Evolutionary conservation across 2,113 vertebrate genomes (phyloP).

Genomic region (Dasyprocta punctata): DNA sequence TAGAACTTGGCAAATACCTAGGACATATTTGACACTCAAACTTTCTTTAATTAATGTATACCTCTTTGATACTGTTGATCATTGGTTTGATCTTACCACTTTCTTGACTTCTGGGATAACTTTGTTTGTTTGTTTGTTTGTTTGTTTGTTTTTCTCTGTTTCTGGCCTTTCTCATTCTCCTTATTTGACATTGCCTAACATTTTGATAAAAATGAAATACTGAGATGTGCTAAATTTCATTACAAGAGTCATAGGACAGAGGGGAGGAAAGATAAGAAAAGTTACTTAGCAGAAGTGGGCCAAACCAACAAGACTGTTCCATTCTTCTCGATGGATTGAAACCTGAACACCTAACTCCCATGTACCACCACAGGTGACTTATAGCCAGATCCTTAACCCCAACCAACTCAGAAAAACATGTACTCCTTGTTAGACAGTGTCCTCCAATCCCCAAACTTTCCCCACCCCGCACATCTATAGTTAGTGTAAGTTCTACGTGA

Average conservation of each 20-base stretch:
- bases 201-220: neutral
- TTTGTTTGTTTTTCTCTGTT: neutral
- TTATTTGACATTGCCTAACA: neutral
- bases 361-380: neutral
- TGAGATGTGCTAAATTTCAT: neutral
- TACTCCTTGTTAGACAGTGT: neutral
- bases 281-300: neutral
- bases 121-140: neutral
- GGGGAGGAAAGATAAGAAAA: neutral
- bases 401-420: neutral
- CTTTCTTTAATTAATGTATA: neutral
- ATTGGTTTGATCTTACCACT: neutral
- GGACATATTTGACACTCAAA: neutral
- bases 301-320: no score
- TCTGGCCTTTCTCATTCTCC: neutral
- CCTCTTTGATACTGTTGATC: neutral
- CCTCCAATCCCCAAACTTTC: neutral
- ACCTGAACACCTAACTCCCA: neutral
- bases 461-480: neutral
- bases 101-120: neutral
- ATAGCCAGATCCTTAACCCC: neutral
- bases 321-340: neutral
- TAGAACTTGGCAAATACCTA: neutral
- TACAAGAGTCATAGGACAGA: neutral
- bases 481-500: neutral